Conservation (phyloP, 2,113 vertebrate genomes). For the Anguilla rostrata region DNA sequence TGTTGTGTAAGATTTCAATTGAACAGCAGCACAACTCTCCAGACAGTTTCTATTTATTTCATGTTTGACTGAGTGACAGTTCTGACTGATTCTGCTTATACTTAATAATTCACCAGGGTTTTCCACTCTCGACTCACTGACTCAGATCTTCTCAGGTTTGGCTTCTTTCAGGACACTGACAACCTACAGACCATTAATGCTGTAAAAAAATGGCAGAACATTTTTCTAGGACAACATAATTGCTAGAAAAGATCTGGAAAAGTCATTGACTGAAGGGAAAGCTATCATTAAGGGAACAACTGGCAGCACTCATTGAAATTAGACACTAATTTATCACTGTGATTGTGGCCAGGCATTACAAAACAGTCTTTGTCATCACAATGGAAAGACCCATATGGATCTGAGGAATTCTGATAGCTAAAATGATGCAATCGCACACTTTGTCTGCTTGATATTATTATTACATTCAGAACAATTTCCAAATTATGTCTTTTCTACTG, state of each 20-base stretch:
- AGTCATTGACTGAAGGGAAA: background rate
- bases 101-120: background rate
- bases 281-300: background rate
- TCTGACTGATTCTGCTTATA: background rate
- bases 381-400: background rate
- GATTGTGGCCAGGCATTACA: background rate
- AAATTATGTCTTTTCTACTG: background rate
- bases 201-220: background rate
- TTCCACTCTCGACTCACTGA: background rate
- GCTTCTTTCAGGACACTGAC: background rate
- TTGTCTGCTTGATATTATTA: background rate
- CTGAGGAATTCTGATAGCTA: background rate
- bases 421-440: background rate
- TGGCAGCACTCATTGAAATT: background rate
- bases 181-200: background rate
- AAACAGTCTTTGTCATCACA: background rate
- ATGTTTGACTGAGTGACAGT: background rate
- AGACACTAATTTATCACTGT: background rate
- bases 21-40: background rate
- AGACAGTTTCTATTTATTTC: background rate
- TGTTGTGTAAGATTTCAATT: background rate
- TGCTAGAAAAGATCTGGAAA: slow-evolving; percentile 6
- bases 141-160: background rate
- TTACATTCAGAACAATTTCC: background rate
- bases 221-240: background rate